Evolutionary conservation across 2,888 invertebrate species (phyloP), one percentile per base, ranked within the genome.

Genomic region (Platyscelio sp.): DNA sequence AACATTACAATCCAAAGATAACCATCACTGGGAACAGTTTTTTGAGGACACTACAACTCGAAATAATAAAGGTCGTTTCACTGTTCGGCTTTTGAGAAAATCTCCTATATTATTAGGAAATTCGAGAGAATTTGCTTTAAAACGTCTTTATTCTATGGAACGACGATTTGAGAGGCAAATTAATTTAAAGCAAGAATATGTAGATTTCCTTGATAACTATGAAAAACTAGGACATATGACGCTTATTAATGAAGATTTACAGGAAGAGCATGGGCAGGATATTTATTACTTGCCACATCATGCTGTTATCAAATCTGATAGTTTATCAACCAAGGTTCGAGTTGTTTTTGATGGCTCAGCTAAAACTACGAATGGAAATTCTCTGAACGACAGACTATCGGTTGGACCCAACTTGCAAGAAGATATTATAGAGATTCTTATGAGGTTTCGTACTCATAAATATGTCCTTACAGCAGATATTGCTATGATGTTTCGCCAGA

Each of bases 401-500:
- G 85, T 86, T 2, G 91, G 90, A 6, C 87, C 89, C 1, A 76
- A 60, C 15, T 6, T 56, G 27, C 24, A 27, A 27, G 54, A 54
- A 20, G 54, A 79, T 1, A 6, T 86, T 70, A 74, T 78, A 26
- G 20, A 29, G 3, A 81, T 77, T 18, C 7, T 83, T 13, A 20
- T 84, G 11, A 20, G 86, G 65, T 84, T 86, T 27, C 49, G 85
- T 0, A 49, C 26, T 11, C 77, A 86, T 63, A 20, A 3, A 9
- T 85, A 68, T 29, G 87, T 78, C 0, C 15, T 87, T 3, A 86
- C 86, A 9, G 90, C 89, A 1, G 91, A 91, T 60, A 87, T 92
- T 20, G 83, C 63, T 2, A 90, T 91, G 74, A 92, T 91, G 89
- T 92, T 89, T 46, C 83, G 90, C 0, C 85, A 87, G 70, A 54